These are phyloP conservation scores for Paramormyrops hopkinsi DNA, from an alignment of 2,797 vertebrate species.

Conservation along the genomic window DNA sequence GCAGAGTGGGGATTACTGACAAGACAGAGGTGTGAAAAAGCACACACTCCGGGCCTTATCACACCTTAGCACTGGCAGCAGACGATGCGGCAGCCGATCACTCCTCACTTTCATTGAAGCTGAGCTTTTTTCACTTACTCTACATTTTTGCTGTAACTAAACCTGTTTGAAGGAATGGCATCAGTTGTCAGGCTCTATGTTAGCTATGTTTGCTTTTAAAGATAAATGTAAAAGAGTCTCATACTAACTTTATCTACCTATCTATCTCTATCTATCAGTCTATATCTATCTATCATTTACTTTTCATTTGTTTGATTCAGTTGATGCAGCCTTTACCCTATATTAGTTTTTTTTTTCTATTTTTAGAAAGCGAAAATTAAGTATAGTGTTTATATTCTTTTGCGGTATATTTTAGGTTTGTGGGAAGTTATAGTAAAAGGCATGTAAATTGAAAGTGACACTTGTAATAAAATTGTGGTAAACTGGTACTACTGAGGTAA, in stretches of 20 bases:
- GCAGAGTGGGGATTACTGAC: slow-evolving; percentile 43
- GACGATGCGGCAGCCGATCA: background rate
- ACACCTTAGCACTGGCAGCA: slow-evolving; percentile 28
- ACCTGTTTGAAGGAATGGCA: background rate
- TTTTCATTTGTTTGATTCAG: background rate
- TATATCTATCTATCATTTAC: background rate
- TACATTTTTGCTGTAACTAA: background rate
- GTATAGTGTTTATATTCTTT: background rate
- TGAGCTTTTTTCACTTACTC: background rate
- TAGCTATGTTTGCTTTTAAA: background rate
- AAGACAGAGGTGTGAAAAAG: slow-evolving; percentile 44
- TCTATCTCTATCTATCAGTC: background rate
- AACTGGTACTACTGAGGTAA: background rate
- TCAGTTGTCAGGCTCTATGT: background rate
- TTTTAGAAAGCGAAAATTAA: background rate
- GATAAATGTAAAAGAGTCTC: background rate
- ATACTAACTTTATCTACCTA: background rate
- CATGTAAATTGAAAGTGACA: background rate
- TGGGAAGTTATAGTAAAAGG: background rate
- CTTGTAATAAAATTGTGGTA: background rate
- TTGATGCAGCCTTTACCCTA: background rate
- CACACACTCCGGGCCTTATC: background rate
- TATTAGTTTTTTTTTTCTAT: background rate
- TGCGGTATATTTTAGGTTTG: background rate
- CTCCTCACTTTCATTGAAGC: background rate